These are phyloP conservation scores for Prionace glauca DNA, from an alignment of 2,797 vertebrate species.

Conservation along the genomic window DNA sequence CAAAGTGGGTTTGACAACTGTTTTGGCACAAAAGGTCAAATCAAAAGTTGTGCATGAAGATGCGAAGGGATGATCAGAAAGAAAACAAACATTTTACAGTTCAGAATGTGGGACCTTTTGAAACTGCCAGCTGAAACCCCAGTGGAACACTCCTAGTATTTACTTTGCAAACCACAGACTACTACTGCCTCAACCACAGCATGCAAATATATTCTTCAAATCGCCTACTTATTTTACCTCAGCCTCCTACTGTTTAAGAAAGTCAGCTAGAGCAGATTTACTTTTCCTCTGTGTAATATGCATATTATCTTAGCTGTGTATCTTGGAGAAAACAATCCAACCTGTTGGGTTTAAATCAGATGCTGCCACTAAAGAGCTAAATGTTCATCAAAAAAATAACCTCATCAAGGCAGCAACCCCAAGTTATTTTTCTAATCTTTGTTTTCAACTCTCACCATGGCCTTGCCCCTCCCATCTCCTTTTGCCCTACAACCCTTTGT, in stretches of 20 bases:
- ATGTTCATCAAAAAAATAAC: neutral
- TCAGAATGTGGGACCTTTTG: neutral
- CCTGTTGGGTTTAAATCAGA: neutral
- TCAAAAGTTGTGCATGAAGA: neutral
- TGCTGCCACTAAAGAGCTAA: neutral
- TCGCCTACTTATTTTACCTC: conserved; percentile 19
- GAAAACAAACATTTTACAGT: conserved; percentile 23
- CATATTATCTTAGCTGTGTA: neutral
- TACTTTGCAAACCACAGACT: conserved; percentile 34
- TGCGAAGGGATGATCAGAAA: neutral
- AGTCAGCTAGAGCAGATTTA: neutral
- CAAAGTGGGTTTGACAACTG: neutral
- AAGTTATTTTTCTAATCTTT: neutral
- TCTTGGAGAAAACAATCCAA: neutral
- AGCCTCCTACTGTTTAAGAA: conserved; percentile 12
- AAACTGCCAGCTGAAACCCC: conserved; percentile 9
- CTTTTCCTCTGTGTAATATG: neutral
- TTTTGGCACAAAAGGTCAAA: neutral
- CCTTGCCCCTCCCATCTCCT: neutral
- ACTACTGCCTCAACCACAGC: neutral
- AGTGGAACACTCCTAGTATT: conserved; percentile 20
- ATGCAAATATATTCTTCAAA: conserved; percentile 17
- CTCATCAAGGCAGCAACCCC: neutral
- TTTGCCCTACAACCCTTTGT: neutral
- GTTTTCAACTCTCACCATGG: neutral